These are phyloP conservation scores for Epiblema foenella DNA, from an alignment of 2,888 invertebrate species.

Conservation along the genomic window DNA sequence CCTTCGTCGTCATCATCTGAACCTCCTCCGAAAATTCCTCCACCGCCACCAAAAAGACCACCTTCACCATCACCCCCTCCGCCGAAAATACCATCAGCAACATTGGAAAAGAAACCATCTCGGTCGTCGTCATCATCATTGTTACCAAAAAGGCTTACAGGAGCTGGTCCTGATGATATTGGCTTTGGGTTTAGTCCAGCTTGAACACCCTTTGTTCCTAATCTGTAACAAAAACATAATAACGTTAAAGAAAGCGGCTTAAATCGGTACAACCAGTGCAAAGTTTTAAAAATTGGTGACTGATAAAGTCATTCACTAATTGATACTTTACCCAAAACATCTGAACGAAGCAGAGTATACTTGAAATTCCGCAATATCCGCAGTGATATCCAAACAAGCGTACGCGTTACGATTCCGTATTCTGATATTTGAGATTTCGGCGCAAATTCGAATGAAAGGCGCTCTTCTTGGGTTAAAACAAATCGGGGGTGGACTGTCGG, in stretches of 20 bases:
- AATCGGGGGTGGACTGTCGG: constrained; percentile 90
- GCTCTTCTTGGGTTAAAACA: constrained; percentile 89
- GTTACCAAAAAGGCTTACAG: constrained; percentile 72
- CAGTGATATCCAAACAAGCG: constrained; percentile 91
- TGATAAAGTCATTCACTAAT: not conserved
- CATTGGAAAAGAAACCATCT: constrained; percentile 64
- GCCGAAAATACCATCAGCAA: constrained; percentile 57
- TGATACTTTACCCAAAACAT: constrained; percentile 74
- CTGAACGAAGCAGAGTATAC: constrained; percentile 84
- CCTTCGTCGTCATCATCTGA: constrained; percentile 61
- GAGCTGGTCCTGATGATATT: constrained; percentile 70
- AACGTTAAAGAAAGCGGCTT: not conserved
- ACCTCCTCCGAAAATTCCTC: constrained; percentile 46
- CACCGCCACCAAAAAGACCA: constrained; percentile 47
- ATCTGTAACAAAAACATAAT: constrained; percentile 56
- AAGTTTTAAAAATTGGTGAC: not conserved
- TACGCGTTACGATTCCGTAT: constrained; percentile 91
- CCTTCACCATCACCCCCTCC: constrained; percentile 50
- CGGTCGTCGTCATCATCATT: constrained; percentile 59
- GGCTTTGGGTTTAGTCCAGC: constrained; percentile 80
- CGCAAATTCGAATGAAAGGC: constrained; percentile 88
- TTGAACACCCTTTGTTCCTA: constrained; percentile 75
- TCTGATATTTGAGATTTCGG: constrained; percentile 91
- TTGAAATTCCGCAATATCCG: constrained; percentile 85
- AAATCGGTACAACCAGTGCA: not conserved